Evolutionary conservation across 2,888 invertebrate genomes (phyloP).

Genomic region (Drosophila phalerata): DNA sequence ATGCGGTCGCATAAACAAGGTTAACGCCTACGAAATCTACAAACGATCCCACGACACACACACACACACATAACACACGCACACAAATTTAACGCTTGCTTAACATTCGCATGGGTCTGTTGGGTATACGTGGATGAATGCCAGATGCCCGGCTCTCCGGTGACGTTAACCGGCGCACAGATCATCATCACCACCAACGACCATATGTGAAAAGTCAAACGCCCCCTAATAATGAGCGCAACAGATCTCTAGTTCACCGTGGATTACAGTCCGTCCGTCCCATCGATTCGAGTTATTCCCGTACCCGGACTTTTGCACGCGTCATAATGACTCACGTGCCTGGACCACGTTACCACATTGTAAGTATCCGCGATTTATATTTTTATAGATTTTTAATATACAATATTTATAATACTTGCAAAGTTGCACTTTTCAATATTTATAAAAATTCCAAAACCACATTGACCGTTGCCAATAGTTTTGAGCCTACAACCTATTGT

Average conservation of each 20-base stretch:
- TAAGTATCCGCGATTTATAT: conserved; percentile 27
- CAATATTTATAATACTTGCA: too few species aligned
- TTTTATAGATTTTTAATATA: not conserved
- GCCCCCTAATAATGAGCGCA: conserved; percentile 76
- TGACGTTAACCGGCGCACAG: conserved; percentile 16
- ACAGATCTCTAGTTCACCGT: conserved; percentile 34
- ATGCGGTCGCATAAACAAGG: conserved; percentile 78
- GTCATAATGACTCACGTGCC: conserved; percentile 24
- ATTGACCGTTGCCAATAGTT: too few species aligned
- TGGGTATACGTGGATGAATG: conserved; percentile 21
- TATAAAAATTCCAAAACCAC: too few species aligned
- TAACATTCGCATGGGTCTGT: conserved; percentile 27
- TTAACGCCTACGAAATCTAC: conserved; percentile 77
- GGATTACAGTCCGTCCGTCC: conserved; percentile 34
- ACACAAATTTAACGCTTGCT: conserved; percentile 67
- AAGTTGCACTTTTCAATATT: too few species aligned
- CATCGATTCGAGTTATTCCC: conserved; percentile 37
- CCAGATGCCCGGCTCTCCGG: conserved; percentile 63
- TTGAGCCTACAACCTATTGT: too few species aligned
- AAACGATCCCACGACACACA: conserved; percentile 11
- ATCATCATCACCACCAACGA: conserved; percentile 56
- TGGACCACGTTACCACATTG: conserved; percentile 8
- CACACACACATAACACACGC: conserved; percentile 32
- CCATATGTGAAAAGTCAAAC: conserved; percentile 63
- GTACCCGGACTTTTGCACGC: conserved; percentile 37